These are phyloP conservation scores for Acrobasis suavella DNA, from an alignment of 2,888 invertebrate genomes.

Conservation along the genomic window DNA sequence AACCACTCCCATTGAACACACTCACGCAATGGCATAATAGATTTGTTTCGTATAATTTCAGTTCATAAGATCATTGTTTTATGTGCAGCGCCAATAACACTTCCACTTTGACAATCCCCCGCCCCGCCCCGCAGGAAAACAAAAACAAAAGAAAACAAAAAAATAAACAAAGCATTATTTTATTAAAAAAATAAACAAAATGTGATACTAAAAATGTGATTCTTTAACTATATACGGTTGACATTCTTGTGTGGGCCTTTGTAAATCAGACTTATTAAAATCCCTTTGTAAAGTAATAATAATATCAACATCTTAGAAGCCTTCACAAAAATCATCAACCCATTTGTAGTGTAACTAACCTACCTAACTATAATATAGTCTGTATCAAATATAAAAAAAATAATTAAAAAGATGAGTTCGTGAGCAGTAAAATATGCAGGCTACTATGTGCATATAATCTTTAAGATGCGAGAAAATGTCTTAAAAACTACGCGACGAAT, in stretches of 20 bases:
- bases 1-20: conserved; percentile 51
- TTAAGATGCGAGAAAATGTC: conserved; percentile 34
- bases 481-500: conserved; percentile 45
- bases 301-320: background rate
- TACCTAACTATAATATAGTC: conserved; percentile 40
- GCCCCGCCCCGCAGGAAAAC: conserved; percentile 65
- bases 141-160: conserved; percentile 53
- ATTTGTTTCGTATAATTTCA: conserved; percentile 52
- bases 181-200: conserved; percentile 62
- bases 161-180: conserved; percentile 56
- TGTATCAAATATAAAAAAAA: conserved; percentile 42
- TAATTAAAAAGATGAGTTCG: conserved; percentile 32
- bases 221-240: conserved; percentile 42
- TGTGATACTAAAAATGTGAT: conserved; percentile 45
- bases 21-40: conserved; percentile 61
- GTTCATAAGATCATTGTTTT: conserved; percentile 54
- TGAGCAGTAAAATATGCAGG: conserved; percentile 61
- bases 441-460: conserved; percentile 59
- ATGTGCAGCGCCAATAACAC: conserved; percentile 77
- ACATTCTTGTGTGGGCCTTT: conserved; percentile 24
- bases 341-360: conserved; percentile 37
- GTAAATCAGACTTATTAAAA: background rate
- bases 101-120: conserved; percentile 78
- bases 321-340: conserved; percentile 49
- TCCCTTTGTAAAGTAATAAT: background rate